A percentile compares a stretch with the other conserved stretches of the same genome.
Evolutionary conservation across 1,140 invertebrate species (phyloP).

Genomic region (Triops longicaudatus): DNA sequence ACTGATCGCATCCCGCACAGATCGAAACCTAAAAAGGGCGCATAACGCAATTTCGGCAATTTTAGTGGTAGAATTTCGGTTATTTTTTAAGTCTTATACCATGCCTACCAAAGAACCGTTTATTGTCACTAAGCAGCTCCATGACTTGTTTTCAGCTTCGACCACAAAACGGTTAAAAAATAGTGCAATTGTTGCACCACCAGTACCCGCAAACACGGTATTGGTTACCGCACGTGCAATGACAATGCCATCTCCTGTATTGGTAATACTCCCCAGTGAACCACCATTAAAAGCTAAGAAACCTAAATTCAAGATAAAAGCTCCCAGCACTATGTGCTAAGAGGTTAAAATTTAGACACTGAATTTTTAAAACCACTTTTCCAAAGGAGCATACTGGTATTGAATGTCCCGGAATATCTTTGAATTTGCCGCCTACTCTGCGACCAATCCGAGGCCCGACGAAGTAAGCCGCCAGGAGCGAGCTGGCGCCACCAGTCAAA

Average conservation of each 20-base stretch:
- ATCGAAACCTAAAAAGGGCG: background rate
- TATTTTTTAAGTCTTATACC: conserved; percentile 19
- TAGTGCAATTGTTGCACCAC: conserved; percentile 18
- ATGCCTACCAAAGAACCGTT: conserved; percentile 24
- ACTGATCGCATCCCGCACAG: conserved; percentile 45
- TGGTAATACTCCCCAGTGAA: conserved; percentile 39
- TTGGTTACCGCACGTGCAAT: conserved; percentile 31
- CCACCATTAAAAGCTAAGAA: conserved; percentile 47
- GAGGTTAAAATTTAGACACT: background rate
- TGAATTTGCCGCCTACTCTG: conserved; percentile 33
- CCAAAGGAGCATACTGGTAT: conserved; percentile 39
- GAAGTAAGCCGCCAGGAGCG: conserved; percentile 45
- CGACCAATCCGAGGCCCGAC: conserved; percentile 45
- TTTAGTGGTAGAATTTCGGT: too few relatives aligned
- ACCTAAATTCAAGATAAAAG: conserved; percentile 45
- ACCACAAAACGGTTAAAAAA: conserved; percentile 25
- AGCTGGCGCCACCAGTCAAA: conserved; percentile 46
- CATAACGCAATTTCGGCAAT: too few relatives aligned
- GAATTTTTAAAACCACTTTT: background rate
- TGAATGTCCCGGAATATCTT: conserved; percentile 44
- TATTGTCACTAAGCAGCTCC: conserved; percentile 1
- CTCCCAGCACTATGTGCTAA: conserved; percentile 42
- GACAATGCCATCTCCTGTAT: conserved; percentile 37
- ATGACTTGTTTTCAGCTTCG: background rate
- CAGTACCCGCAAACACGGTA: background rate